Conservation (phyloP, 2,888 invertebrate species). For the Drosophila barbarae region DNA sequence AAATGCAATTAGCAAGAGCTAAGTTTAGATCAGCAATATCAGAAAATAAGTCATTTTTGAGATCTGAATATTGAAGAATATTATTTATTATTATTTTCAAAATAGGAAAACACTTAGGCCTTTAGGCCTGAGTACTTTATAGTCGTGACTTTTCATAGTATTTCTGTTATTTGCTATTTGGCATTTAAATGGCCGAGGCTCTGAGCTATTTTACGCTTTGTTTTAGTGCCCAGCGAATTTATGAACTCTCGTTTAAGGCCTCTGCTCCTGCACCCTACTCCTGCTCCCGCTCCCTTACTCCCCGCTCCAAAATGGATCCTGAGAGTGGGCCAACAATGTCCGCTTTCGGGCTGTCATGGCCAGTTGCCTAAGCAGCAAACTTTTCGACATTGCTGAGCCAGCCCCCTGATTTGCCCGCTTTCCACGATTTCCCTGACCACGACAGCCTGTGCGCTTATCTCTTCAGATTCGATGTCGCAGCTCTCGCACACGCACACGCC, state of each 20-base stretch:
- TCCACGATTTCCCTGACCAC: constrained; percentile 35
- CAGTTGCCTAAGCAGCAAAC: constrained; percentile 49
- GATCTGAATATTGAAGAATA: neutral
- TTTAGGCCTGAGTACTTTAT: neutral
- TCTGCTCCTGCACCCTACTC: neutral
- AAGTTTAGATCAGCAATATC: neutral
- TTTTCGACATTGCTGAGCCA: constrained; percentile 45
- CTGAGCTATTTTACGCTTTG: constrained; percentile 28
- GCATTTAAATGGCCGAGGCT: constrained; percentile 21
- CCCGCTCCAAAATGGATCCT: constrained; percentile 12
- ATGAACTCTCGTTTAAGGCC: constrained; percentile 26
- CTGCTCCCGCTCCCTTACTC: neutral
- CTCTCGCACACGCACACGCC: constrained; percentile 32
- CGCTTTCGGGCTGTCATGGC: constrained; percentile 26
- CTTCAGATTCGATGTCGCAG: constrained; percentile 56
- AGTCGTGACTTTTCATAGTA: neutral
- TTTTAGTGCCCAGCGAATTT: constrained; percentile 22
- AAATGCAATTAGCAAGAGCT: neutral
- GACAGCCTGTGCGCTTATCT: constrained; percentile 66
- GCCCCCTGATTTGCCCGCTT: constrained; percentile 15
- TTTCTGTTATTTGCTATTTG: constrained; percentile 15
- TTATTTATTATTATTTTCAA: neutral
- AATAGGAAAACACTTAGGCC: no score
- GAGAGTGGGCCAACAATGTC: constrained; percentile 9
- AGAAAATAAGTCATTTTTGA: neutral